Evolutionary conservation across 2,797 vertebrate genomes (phyloP).

Genomic region (Siniperca obscura): DNA sequence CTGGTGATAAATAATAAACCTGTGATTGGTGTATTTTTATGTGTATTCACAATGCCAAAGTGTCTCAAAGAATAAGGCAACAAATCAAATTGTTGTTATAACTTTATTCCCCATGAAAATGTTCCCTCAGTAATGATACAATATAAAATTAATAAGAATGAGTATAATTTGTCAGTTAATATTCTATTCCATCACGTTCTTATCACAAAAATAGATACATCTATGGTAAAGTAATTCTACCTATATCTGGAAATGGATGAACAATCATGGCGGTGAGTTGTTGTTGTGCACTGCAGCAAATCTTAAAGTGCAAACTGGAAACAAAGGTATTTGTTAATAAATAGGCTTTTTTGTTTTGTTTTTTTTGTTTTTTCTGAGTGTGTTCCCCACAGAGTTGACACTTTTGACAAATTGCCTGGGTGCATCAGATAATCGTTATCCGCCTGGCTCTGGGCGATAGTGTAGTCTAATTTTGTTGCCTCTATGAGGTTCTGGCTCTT

Average conservation of each 20-base stretch:
- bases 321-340: constrained; percentile 61
- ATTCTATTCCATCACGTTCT: constrained; percentile 46
- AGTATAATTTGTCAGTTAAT: constrained; percentile 43
- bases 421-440: constrained; percentile 63
- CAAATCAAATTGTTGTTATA: constrained; percentile 63
- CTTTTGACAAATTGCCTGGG: constrained; percentile 60
- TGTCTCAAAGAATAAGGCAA: constrained; percentile 77
- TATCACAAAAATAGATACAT: constrained; percentile 77
- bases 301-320: constrained; percentile 82
- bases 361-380: not conserved
- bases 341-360: not conserved
- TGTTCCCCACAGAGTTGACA: constrained; percentile 44
- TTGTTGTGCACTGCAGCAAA: constrained; percentile 70
- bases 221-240: constrained; percentile 58
- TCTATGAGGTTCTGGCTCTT: constrained; percentile 43
- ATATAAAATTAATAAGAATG: constrained; percentile 43
- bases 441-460: constrained; percentile 32
- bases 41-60: constrained; percentile 52
- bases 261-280: constrained; percentile 79
- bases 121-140: constrained; percentile 15
- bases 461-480: constrained; percentile 36
- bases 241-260: constrained; percentile 47
- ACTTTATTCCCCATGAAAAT: constrained; percentile 51
- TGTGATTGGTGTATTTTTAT: constrained; percentile 37
- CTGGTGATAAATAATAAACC: constrained; percentile 61